Conservation (phyloP, 2,797 vertebrate species). For the Distichodus sexfasciatus region DNA sequence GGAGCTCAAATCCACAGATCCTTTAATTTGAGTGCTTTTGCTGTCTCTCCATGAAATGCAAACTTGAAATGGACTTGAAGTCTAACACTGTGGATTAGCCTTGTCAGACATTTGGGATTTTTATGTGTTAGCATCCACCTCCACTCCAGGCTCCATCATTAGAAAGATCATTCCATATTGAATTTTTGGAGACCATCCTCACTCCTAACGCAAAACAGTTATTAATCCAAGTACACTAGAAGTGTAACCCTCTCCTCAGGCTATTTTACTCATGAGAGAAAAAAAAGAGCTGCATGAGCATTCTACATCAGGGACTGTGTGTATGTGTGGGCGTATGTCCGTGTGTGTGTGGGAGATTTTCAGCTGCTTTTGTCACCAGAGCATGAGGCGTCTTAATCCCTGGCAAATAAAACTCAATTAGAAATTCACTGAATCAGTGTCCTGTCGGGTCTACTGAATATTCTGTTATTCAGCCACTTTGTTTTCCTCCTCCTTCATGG, state of each 20-base stretch:
- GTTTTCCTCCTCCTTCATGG: slow-evolving; percentile 14
- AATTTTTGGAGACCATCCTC: slow-evolving; percentile 40
- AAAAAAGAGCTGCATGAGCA: slow-evolving; percentile 25
- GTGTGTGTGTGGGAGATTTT: not conserved
- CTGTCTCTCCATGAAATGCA: not conserved
- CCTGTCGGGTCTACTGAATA: slow-evolving; percentile 29
- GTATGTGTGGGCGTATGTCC: slow-evolving; percentile 8
- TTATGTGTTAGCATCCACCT: not conserved
- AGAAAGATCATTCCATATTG: slow-evolving; percentile 13
- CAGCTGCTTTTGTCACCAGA: slow-evolving; percentile 33
- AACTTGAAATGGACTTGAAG: not conserved
- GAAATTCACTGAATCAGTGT: slow-evolving; percentile 17
- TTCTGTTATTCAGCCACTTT: not conserved
- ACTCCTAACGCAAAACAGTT: slow-evolving; percentile 43
- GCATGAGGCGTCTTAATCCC: slow-evolving; percentile 19
- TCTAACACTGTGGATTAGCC: slow-evolving; percentile 17
- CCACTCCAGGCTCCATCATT: not conserved
- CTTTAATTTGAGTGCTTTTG: not conserved
- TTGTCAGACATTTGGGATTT: not conserved
- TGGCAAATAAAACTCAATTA: slow-evolving; percentile 42
- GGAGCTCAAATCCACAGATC: too few relatives aligned
- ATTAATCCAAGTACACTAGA: slow-evolving; percentile 26
- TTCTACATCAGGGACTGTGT: slow-evolving; percentile 34
- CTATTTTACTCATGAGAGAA: slow-evolving; percentile 25
- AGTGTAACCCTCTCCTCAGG: slow-evolving; percentile 47